A percentile compares a stretch with the other conserved stretches of the same genome.
These are phyloP conservation scores for Centruroides sculpturatus DNA, from an alignment of 1,140 invertebrate species.

Conservation along the genomic window DNA sequence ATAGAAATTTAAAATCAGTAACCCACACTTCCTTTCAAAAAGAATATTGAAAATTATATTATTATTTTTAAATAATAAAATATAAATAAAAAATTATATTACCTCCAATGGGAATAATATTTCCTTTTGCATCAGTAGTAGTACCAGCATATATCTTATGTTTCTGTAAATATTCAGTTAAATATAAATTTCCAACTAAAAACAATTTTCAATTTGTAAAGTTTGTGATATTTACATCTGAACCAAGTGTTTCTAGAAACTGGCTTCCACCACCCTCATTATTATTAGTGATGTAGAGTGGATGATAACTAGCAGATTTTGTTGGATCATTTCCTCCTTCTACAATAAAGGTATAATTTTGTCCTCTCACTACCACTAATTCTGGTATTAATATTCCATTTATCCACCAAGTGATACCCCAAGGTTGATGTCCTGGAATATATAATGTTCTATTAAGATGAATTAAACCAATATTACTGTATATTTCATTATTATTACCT, in stretches of 20 bases:
- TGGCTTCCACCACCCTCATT: constrained; percentile 74
- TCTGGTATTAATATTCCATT: constrained; percentile 87
- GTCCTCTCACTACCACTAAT: constrained; percentile 75
- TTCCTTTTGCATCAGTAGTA: constrained; percentile 1
- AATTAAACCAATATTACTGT: neutral
- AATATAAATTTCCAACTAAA: too few relatives aligned
- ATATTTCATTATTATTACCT: constrained; percentile 8
- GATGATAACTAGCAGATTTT: constrained; percentile 71
- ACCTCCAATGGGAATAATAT: constrained; percentile 10
- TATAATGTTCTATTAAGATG: neutral
- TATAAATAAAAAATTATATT: neutral
- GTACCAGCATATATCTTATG: constrained; percentile 15
- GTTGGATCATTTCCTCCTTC: constrained; percentile 71
- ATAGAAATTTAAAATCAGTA: too few relatives aligned
- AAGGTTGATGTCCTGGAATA: constrained; percentile 66
- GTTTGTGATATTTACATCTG: constrained; percentile 7
- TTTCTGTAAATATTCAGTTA: neutral
- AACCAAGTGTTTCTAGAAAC: constrained; percentile 61
- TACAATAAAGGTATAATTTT: constrained; percentile 76
- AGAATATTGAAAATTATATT: too few relatives aligned
- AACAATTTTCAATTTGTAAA: too few relatives aligned
- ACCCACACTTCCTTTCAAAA: too few relatives aligned
- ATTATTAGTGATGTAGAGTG: constrained; percentile 92
- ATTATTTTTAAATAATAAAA: too few relatives aligned
- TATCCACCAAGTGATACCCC: constrained; percentile 91